These are phyloP conservation scores for Schizopygopsis pylzovi DNA, from an alignment of 2,797 vertebrate species.

Conservation along the genomic window DNA sequence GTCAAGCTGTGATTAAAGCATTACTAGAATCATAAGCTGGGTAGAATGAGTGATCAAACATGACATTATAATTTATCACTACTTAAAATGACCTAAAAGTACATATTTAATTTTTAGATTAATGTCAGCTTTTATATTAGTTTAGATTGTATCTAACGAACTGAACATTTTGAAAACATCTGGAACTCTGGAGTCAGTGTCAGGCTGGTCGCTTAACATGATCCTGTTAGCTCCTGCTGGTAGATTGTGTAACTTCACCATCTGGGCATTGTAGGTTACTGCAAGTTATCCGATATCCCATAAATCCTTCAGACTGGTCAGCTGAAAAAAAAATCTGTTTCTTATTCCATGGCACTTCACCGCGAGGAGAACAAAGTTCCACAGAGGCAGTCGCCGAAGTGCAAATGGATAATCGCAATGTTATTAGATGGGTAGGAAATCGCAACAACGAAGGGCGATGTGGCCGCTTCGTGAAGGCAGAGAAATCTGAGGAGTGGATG, in stretches of 20 bases:
- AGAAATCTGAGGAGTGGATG: too few species aligned
- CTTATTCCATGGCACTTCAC: too few species aligned
- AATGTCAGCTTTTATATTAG: not conserved
- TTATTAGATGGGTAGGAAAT: too few species aligned
- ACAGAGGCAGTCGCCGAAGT: too few species aligned
- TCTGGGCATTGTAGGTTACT: not conserved
- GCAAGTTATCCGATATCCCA: not conserved
- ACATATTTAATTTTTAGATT: not conserved
- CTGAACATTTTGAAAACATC: not conserved
- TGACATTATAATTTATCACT: not conserved
- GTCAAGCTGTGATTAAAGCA: not conserved
- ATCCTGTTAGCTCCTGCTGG: not conserved
- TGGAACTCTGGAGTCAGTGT: not conserved
- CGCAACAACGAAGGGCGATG: too few species aligned
- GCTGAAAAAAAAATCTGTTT: not conserved
- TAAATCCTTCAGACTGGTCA: not conserved
- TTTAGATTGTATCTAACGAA: not conserved
- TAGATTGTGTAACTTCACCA: not conserved
- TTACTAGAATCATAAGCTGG: not conserved
- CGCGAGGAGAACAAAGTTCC: too few species aligned
- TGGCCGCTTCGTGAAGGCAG: too few species aligned
- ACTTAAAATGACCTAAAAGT: not conserved
- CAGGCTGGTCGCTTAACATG: not conserved
- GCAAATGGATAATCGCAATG: too few species aligned
- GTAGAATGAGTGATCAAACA: not conserved